A percentile compares a stretch with the other conserved stretches of the same genome.
Evolutionary conservation across 2,888 invertebrate species (phyloP).

Genomic region (Ornithoptera priamus): DNA sequence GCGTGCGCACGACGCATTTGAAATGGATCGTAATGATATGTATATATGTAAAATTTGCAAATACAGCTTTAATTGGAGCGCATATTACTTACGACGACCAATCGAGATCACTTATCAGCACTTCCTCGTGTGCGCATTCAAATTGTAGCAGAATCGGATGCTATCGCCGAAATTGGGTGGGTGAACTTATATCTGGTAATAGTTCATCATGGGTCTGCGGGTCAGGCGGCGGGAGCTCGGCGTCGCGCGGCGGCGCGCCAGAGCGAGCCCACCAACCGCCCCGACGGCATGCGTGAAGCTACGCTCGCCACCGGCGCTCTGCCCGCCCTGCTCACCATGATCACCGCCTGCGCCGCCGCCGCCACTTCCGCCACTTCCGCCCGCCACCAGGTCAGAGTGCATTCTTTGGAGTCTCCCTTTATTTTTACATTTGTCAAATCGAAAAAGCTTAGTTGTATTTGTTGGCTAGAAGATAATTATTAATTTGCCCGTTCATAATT

Average conservation of each 20-base stretch:
- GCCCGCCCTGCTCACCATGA: slow-evolving; percentile 21
- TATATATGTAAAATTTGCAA: slow-evolving; percentile 3
- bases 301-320: slow-evolving; percentile 32
- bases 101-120: slow-evolving; percentile 39
- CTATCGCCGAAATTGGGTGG: slow-evolving; percentile 75
- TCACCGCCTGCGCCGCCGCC: slow-evolving; percentile 27
- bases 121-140: slow-evolving; percentile 56
- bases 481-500: not conserved
- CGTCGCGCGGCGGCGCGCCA: slow-evolving; percentile 45
- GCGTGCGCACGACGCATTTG: no score
- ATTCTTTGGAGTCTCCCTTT: not conserved
- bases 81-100: slow-evolving; percentile 32
- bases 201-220: slow-evolving; percentile 67
- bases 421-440: not conserved
- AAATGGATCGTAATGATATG: not conserved
- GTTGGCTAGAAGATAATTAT: not conserved
- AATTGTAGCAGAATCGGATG: slow-evolving; percentile 52
- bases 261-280: slow-evolving; percentile 54
- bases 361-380: not conserved
- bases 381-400: slow-evolving; percentile 6
- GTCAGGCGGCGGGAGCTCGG: slow-evolving; percentile 64
- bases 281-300: slow-evolving; percentile 60
- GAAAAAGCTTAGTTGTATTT: not conserved
- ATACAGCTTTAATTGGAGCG: slow-evolving; percentile 21
- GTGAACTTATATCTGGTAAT: slow-evolving; percentile 71